Conservation (phyloP, 1,140 invertebrate genomes). For the Polypedilum vanderplanki region DNA sequence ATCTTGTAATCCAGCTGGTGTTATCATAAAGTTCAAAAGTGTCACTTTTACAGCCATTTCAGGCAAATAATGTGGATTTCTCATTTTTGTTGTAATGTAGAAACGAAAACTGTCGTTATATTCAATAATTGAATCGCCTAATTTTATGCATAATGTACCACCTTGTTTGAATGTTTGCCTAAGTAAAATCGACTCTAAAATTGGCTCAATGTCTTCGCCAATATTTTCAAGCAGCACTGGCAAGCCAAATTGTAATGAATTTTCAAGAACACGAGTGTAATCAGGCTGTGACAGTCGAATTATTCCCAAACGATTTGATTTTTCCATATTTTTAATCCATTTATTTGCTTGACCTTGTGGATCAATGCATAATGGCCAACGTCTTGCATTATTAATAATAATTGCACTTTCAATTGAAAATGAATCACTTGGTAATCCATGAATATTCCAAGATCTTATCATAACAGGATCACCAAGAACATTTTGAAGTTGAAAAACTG, state of each 20-base stretch:
- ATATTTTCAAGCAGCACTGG: constrained; percentile 83
- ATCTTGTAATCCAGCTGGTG: constrained; percentile 81
- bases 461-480: constrained; percentile 80
- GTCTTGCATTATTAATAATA: constrained; percentile 73
- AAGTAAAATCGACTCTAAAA: constrained; percentile 78
- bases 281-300: constrained; percentile 75
- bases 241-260: constrained; percentile 87
- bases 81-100: constrained; percentile 90
- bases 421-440: constrained; percentile 76
- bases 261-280: constrained; percentile 80
- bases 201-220: constrained; percentile 80
- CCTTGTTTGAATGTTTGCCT: constrained; percentile 89
- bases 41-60: constrained; percentile 89
- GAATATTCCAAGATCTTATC: constrained; percentile 86
- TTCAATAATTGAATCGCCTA: constrained; percentile 73
- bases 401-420: constrained; percentile 92
- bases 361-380: constrained; percentile 91
- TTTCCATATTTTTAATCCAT: constrained; percentile 93
- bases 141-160: constrained; percentile 69
- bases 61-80: constrained; percentile 89
- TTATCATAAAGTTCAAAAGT: constrained; percentile 90
- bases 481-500: constrained; percentile 65
- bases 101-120: constrained; percentile 83
- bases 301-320: constrained; percentile 73
- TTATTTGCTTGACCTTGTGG: constrained; percentile 91